phyloP scores from a whole-genome alignment of 2,888 invertebrate species.

The Acanthopleura granulata region DNA sequence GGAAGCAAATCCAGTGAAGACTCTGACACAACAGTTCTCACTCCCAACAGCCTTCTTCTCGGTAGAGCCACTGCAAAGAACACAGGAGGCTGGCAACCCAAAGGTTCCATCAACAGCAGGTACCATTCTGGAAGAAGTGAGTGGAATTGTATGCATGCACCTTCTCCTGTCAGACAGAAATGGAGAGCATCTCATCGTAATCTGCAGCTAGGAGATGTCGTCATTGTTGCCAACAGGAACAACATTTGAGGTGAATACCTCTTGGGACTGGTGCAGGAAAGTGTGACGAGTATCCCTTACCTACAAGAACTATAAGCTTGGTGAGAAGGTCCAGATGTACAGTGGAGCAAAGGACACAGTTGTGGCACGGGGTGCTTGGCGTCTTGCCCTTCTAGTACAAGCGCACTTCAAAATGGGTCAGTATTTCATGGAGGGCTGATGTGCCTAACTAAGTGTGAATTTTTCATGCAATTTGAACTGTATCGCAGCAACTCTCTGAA shows the following conservation, averaged over 20 bases:
- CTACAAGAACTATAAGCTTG: conserved; percentile 20
- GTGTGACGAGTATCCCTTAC: conserved; percentile 10
- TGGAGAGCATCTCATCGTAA: background rate
- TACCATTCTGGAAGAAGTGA: conserved; percentile 4
- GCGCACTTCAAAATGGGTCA: no score
- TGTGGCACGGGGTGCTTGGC: background rate
- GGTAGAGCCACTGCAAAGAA: conserved; percentile 16
- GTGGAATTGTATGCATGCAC: background rate
- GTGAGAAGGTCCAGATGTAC: background rate
- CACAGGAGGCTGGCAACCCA: conserved; percentile 20
- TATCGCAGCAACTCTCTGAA: no score
- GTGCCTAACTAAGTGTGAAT: no score
- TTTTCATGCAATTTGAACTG: no score
- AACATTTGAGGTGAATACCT: conserved; percentile 3
- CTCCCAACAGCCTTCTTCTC: conserved; percentile 19
- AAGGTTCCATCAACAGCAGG: background rate
- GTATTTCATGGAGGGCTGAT: no score
- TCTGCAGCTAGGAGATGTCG: conserved; percentile 14
- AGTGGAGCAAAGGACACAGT: conserved; percentile 9
- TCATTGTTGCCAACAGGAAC: conserved; percentile 16
- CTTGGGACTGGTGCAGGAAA: conserved; percentile 9
- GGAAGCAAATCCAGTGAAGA: conserved; percentile 17
- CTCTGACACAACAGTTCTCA: background rate
- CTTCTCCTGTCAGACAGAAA: background rate
- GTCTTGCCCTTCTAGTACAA: background rate